A percentile compares a stretch with the other conserved stretches of the same genome.
Evolutionary conservation across 2,797 vertebrate species (phyloP).

Genomic region (Acanthurus lineatus): DNA sequence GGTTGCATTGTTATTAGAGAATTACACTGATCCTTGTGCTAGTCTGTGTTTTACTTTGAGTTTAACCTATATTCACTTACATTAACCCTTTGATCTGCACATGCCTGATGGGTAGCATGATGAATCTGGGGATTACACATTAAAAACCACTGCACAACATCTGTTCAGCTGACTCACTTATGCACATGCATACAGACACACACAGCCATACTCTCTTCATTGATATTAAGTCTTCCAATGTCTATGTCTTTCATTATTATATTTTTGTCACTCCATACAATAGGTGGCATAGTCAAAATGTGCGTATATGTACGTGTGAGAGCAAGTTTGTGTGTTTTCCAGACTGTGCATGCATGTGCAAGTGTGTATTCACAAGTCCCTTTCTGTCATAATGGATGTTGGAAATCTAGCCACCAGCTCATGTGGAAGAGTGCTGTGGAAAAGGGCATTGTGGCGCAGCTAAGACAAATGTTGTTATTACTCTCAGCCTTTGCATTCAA

Average conservation of each 20-base stretch:
- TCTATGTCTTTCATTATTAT: background rate
- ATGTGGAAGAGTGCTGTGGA: constrained; percentile 69
- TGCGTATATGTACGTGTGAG: constrained; percentile 9
- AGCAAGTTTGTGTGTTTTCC: constrained; percentile 6
- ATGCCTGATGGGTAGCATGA: constrained; percentile 47
- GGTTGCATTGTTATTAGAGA: background rate
- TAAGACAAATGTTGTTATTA: constrained; percentile 87
- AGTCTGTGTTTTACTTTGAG: constrained; percentile 11
- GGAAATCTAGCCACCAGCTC: constrained; percentile 60
- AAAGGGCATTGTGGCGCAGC: constrained; percentile 73
- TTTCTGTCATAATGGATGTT: constrained; percentile 63
- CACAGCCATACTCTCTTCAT: background rate
- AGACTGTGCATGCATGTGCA: constrained; percentile 19
- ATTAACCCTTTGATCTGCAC: constrained; percentile 67
- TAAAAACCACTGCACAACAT: constrained; percentile 58
- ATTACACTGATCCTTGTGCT: constrained; percentile 28
- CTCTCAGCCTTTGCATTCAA: constrained; percentile 82
- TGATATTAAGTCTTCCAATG: background rate
- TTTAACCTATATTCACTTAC: constrained; percentile 69
- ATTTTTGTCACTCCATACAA: background rate
- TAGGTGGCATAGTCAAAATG: constrained; percentile 9
- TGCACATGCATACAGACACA: background rate
- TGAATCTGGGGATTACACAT: constrained; percentile 68
- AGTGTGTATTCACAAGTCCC: constrained; percentile 30
- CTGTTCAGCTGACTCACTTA: constrained; percentile 56